These are phyloP conservation scores for Dreissena polymorpha DNA, from an alignment of 1,140 invertebrate genomes.

Conservation along the genomic window DNA sequence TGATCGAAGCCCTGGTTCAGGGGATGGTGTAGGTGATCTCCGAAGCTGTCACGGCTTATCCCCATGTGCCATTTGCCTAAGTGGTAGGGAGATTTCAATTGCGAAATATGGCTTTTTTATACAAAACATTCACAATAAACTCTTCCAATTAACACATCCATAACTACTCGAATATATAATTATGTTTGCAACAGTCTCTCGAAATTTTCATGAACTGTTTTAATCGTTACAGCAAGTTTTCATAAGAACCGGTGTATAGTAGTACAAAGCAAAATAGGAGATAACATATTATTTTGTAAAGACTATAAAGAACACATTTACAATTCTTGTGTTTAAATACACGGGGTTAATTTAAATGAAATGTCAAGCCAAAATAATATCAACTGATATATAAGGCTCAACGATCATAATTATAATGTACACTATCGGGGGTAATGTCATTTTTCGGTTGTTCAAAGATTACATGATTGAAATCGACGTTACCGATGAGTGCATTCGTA, in stretches of 20 bases:
- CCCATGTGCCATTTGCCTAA: conserved; percentile 61
- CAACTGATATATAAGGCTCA: too few relatives aligned
- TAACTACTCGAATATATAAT: not conserved
- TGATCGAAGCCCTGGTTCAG: conserved; percentile 57
- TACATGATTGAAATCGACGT: not conserved
- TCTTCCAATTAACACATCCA: not conserved
- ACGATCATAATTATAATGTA: too few relatives aligned
- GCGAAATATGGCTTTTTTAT: not conserved
- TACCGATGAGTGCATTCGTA: conserved; percentile 32
- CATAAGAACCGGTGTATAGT: not conserved
- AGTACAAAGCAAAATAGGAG: not conserved
- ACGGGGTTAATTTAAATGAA: too few relatives aligned
- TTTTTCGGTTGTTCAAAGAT: too few relatives aligned
- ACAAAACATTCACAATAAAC: not conserved
- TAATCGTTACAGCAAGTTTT: not conserved
- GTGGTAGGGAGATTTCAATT: not conserved
- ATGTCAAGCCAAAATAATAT: too few relatives aligned
- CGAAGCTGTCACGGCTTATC: conserved; percentile 10
- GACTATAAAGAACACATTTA: too few relatives aligned
- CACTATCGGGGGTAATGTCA: too few relatives aligned
- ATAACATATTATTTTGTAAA: too few relatives aligned
- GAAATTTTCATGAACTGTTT: not conserved
- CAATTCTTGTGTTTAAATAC: too few relatives aligned
- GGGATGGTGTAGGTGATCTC: conserved; percentile 45
- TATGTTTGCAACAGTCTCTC: not conserved